Evolutionary conservation across 2,113 vertebrate genomes (phyloP), one percentile per base, ranked within the genome.

Genomic region (Hemiprocne comata): DNA sequence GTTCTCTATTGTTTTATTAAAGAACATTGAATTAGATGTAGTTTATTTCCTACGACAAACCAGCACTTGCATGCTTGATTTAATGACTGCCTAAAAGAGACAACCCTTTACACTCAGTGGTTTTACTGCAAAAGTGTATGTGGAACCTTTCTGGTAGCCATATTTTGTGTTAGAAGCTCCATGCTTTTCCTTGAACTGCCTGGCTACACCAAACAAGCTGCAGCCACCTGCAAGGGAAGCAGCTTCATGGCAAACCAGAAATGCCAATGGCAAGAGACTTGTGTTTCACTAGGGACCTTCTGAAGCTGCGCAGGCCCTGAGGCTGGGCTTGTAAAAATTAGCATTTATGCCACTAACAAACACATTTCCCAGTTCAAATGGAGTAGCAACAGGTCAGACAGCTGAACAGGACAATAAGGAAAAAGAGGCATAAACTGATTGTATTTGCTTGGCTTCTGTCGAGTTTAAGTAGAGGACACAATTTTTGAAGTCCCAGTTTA

Each of bases 211-310:
- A 61, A 53, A 61, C 5, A 25, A 72, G 15, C 6, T 46, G 62
- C 1, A 6, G 44, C 33, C 36, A 29, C 13, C 44, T 13, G 67
- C 1, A 1, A 50, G n/a, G 14, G n/a, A n/a, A 78, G 33, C 42
- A 57, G 29, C 19, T 44, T 50, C 78, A 40, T 1, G 8, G 24
- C 61, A 74, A 53, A 67, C 11, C 33, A 95, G 60, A 84, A 66
- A 44, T 6, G 28, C 51, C 6, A 4, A 25, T 36, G 51, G 34
- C 6, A 12, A 85, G 25, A 44, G 42, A 24, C 12, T 28, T 7
- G 0, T 5, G 2, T 58, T 71, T 55, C 29, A 38, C 24, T 17
- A 7, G 0, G 0, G 18, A 64, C 14, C 9, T 75, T 50, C 50
- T 40, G 26, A 38, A 90, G 44, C 18, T 64, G 33, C 57, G 44